Evolutionary conservation across 2,888 invertebrate genomes (phyloP).

Genomic region (Schrankia costaestrigalis): DNA sequence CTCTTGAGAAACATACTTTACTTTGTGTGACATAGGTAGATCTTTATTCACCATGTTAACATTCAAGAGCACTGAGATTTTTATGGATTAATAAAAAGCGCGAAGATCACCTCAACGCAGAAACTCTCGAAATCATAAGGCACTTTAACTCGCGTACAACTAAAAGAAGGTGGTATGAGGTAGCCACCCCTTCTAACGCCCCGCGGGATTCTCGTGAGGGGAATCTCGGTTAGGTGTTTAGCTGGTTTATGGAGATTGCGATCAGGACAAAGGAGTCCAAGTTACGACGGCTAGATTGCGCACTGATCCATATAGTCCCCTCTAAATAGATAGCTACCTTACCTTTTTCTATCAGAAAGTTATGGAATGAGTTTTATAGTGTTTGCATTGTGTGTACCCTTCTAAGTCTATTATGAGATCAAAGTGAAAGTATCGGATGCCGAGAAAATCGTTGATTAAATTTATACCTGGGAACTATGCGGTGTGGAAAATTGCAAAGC

Average conservation of each 20-base stretch:
- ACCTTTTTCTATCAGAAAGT: conserved; percentile 45
- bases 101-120: conserved; percentile 45
- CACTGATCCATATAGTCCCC: conserved; percentile 59
- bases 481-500: too few relatives aligned
- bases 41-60: too few relatives aligned
- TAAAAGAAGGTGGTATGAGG: conserved; percentile 41
- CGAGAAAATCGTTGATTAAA: too few relatives aligned
- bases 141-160: conserved; percentile 62
- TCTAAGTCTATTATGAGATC: too few relatives aligned
- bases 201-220: conserved; percentile 45
- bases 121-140: conserved; percentile 64
- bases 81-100: conserved; percentile 62
- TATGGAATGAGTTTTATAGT: conserved; percentile 37
- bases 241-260: conserved; percentile 79
- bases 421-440: too few relatives aligned
- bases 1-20: too few relatives aligned
- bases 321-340: conserved; percentile 42
- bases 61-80: conserved; percentile 46
- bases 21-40: too few relatives aligned
- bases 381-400: conserved; percentile 15
- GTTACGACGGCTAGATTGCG: conserved; percentile 68
- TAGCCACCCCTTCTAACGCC: conserved; percentile 29
- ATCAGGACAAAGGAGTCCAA: conserved; percentile 75
- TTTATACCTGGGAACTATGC: too few relatives aligned
- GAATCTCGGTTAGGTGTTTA: conserved; percentile 74